Base-by-base conservation (phyloP, 1,140 invertebrate species). In the Medauroidea extradentata region DNA sequence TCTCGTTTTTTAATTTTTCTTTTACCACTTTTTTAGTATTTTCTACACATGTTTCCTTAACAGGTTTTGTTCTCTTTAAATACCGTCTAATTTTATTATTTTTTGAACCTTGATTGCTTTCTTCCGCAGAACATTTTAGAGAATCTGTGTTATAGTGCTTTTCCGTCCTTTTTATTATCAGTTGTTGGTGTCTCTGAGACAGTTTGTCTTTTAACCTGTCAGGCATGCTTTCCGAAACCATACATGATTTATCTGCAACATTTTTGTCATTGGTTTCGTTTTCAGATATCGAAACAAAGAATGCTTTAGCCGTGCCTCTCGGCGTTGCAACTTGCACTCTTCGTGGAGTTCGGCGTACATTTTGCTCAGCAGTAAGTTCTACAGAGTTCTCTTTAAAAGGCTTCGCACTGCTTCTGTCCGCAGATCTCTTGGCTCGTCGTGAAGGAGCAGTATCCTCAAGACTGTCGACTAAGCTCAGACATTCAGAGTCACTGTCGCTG, bases 381-480 rank as follows among this genome's bases (percentile, higher is more conserved):
- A 42, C 38, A 14, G 42, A 16, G 7, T 54, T 25, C 9, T 24
- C 53, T 42, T 24, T 9, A 0, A 43, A n/a, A 11, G 18, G 39
- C 11, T 23, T 54, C 2, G 16, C 16, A 23, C 19, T 24, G 23
- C 42, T 16, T 21, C 23, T 54, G 2, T 8, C 24, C 8, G 24
- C n/a, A 1, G 27, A 29, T 25, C 38, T n/a, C 14, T 9, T 51
- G 24, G 16, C 18, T 1, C 25, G 25, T 3, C 53, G 23, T 18
- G 34, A 54, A 3, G 53, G 38, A 11, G 34, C 19, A 8, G 14
- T 51, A 23, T 54, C 54, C 19, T 58, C 56, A 3, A 60, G 24
- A 51, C 58, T 60, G 42, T 53, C 50, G 0, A 43, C n/a, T 14
- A 53, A 39, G 43, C 58, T 60, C 4, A 44, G 19, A 29, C 51